Conservation (phyloP, 2,888 invertebrate genomes). For the Hanleya hanleyi region DNA sequence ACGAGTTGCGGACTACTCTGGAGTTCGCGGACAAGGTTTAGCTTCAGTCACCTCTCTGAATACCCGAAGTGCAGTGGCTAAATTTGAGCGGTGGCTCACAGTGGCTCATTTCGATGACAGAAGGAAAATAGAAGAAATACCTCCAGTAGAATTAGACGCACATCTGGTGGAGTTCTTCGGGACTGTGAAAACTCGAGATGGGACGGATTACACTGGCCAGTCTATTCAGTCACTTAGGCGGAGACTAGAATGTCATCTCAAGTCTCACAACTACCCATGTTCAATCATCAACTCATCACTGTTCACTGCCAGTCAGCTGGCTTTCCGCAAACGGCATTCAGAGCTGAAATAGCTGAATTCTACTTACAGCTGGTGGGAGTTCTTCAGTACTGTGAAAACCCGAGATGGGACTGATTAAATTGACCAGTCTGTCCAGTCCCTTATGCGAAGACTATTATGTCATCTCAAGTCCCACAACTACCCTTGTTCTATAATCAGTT, state of each 20-base stretch:
- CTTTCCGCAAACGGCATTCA: too few relatives aligned
- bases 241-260: background rate
- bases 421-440: background rate
- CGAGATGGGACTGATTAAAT: background rate
- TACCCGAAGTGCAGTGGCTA: background rate
- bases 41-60: background rate
- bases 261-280: background rate
- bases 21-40: background rate
- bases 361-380: too few relatives aligned
- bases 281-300: background rate
- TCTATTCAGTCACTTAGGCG: background rate
- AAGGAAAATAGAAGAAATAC: background rate
- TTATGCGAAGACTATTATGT: background rate
- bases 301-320: background rate
- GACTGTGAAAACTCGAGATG: background rate
- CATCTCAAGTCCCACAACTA: background rate
- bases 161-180: background rate
- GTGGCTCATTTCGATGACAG: background rate
- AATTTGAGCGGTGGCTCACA: background rate
- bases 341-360: too few relatives aligned
- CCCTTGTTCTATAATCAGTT: background rate
- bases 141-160: background rate
- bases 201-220: background rate
- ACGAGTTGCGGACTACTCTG: too few relatives aligned
- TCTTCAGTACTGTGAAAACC: background rate